Evolutionary conservation across 2,113 vertebrate genomes (phyloP).

Genomic region (Anser brachyrhynchus): DNA sequence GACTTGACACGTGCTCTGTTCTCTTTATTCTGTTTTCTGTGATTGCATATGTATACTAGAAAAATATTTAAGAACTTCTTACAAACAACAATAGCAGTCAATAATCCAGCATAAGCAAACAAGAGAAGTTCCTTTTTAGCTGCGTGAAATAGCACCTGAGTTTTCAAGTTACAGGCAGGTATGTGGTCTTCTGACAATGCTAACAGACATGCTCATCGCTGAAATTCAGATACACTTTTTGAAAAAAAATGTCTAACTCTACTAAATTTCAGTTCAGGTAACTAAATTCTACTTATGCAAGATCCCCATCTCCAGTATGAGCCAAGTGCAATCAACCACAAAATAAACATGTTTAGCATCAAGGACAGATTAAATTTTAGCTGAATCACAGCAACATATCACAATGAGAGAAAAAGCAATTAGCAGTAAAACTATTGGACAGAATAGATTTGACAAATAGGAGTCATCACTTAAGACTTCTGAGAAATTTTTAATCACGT

Average conservation of each 20-base stretch:
- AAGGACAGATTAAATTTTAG: neutral
- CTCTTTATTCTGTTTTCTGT: neutral
- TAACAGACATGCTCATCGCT: neutral
- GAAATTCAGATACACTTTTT: neutral
- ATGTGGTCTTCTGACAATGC: neutral
- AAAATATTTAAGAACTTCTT: neutral
- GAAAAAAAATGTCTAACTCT: neutral
- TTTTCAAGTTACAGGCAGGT: neutral
- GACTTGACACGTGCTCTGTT: fast-evolving
- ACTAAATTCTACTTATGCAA: neutral
- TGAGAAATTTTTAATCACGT: neutral
- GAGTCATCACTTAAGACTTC: neutral
- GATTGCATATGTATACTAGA: neutral
- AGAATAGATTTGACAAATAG: neutral
- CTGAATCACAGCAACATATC: neutral
- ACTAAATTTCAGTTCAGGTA: neutral
- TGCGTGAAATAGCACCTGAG: neutral
- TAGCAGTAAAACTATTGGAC: neutral
- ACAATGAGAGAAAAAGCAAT: neutral
- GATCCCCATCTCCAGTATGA: neutral
- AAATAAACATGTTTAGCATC: neutral
- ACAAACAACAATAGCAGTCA: neutral
- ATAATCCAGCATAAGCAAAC: neutral
- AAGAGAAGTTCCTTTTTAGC: neutral
- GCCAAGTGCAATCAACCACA: neutral